Evolutionary conservation across 2,888 invertebrate genomes (phyloP), one percentile per base, ranked within the genome.

Genomic region (Brenthis daphne): DNA sequence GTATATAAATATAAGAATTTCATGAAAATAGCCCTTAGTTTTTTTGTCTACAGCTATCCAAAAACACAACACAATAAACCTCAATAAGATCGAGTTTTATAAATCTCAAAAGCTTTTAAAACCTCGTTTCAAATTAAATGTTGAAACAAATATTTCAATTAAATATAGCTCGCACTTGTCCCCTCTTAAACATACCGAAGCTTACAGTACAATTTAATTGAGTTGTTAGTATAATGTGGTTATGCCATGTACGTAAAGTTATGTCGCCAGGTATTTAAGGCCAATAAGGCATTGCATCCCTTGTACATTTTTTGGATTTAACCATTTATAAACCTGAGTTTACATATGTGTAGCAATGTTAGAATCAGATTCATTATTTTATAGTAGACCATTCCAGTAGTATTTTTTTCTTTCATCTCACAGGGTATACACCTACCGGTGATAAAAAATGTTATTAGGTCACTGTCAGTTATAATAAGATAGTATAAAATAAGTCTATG

Each of bases 181-280:
- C 37, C 11, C 60, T 37, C 55, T 48, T 54, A 60, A 51, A 65
- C 65, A 57, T 65, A 56, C 65, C 65, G 29, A 37, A 54, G 55
- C 29, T 51, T 55, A 57, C 60, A 61, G 61, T 60, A 58, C 48
- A 57, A 29, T 69, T 65, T 69, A 69, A 69, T 69, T 69, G 60
- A 69, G 69, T 69, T 69, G 69, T 69, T 65, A 69, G 65, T 53
- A 60, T 65, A 65, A 68, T 61, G 69, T 53, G 43, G 66, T 56
- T 57, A 57, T 61, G 24, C 65, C 69, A 63, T 69, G 56, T 69
- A 33, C n/a, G 65, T 65, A 65, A 14, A 63, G 64, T 12, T 67
- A 67, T 67, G 66, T 55, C 12, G 55, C 67, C 48, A 56, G 55
- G 61, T 51, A 67, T 67, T 67, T 67, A 67, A 63, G 43, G 56